Base-by-base conservation (phyloP, 2,113 vertebrate species). In the Ia io region DNA sequence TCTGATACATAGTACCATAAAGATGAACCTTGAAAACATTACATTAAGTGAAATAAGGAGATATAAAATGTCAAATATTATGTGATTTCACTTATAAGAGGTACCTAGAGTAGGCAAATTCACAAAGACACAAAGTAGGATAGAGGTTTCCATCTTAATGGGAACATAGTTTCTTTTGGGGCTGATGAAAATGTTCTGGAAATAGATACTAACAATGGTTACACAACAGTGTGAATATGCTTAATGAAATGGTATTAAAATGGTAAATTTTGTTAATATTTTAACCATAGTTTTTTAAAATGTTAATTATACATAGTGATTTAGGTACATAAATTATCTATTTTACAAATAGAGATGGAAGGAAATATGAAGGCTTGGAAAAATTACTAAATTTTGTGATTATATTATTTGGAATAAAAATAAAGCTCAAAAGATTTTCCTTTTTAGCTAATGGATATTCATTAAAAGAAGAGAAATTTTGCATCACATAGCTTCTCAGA, bases 391-490 rank as follows among this genome's bases (percentile, higher is more conserved):
- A 88, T 84, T 87, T 28, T 71, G 5, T 61, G 32, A 71, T 88
- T 73, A 42, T 74, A 40, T 69, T 74, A 90, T 74, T 96, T 91
- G 85, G 44, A 80, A 22, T 80, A 92, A 49, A 94, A 92, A 82
- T 88, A 20, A 93, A 78, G 28, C n/a, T 86, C 25, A 47, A 95
- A 95, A 71, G 18, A 84, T 44, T 65, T 83, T 85, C n/a, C 70
- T 37, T 87, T 92, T 91, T 76, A 85, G 35, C 40, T 94, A 87
- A 22, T 91, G 35, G 67, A 8, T 92, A 89, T 65, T 93, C 37
- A 77, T 93, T 95, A 59, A 90, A 95, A 96, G 18, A 67, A 56
- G 53, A 61, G 18, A 37, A 86, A 67, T 86, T 83, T 87, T 80
- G 25, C 51, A 28, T 53, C 2, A 17, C 63, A 51, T 90, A 49